Conservation (phyloP, 2,797 vertebrate genomes). For the Cercopithecus petaurista region DNA sequence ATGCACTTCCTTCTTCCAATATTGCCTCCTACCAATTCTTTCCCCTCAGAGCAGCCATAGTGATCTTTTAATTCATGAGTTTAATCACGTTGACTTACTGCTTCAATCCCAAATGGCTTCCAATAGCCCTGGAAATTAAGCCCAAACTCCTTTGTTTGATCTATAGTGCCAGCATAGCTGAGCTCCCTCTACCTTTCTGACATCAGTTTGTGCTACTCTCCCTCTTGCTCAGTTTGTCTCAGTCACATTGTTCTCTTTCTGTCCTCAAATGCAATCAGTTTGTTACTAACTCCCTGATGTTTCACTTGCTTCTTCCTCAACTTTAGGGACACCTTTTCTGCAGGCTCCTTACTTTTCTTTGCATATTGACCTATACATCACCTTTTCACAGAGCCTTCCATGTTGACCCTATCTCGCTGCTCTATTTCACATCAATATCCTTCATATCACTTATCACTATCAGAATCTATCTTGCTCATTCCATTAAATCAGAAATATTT, state of each 20-base stretch:
- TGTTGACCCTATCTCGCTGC: background rate
- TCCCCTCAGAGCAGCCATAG: background rate
- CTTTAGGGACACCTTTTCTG: background rate
- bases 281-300: background rate
- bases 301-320: background rate
- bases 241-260: background rate
- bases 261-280: background rate
- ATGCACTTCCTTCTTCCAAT: background rate
- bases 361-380: background rate
- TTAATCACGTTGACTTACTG: background rate
- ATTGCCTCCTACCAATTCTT: background rate
- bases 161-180: background rate
- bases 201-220: background rate
- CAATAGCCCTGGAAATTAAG: background rate
- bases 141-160: background rate
- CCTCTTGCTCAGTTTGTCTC: background rate
- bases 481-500: background rate
- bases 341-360: background rate
- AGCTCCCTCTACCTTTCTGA: background rate
- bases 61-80: slow-evolving; percentile 15
- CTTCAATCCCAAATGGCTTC: background rate
- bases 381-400: background rate
- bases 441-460: background rate
- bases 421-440: slow-evolving; percentile 19
- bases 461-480: background rate